Percentiles rank a stretch among this genome's conserved stretches.
These are phyloP conservation scores for Himalopsyche phryganea DNA, from an alignment of 1,140 invertebrate species.

Conservation along the genomic window DNA sequence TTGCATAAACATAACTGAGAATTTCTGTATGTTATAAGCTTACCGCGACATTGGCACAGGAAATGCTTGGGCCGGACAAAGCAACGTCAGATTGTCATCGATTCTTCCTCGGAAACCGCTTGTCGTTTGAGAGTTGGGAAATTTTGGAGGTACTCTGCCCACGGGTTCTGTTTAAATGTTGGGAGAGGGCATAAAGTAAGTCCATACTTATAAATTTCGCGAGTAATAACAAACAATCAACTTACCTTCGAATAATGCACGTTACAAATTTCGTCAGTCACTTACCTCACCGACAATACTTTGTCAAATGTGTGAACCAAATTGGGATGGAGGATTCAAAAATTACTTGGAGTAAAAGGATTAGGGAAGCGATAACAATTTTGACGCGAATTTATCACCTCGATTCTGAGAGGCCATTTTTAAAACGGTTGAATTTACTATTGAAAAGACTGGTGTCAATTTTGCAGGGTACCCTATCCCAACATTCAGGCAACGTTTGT, in stretches of 20 bases:
- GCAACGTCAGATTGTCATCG: conserved; percentile 56
- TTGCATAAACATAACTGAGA: too few species aligned
- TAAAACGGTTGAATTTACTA: conserved; percentile 37
- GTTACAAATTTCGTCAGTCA: not conserved
- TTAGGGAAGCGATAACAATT: conserved; percentile 1
- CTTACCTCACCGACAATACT: not conserved
- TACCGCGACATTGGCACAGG: conserved; percentile 65
- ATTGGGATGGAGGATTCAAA: conserved; percentile 1
- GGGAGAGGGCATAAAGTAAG: conserved; percentile 22
- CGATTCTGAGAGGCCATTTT: not conserved
- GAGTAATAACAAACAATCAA: not conserved
- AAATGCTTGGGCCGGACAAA: conserved; percentile 63
- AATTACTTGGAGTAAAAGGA: not conserved
- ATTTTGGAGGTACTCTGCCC: conserved; percentile 63
- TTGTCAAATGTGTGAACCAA: conserved; percentile 1
- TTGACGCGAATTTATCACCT: not conserved
- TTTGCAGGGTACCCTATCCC: conserved; percentile 92
- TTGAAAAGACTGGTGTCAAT: conserved; percentile 34
- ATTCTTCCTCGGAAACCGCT: conserved; percentile 59
- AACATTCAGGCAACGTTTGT: conserved; percentile 88
- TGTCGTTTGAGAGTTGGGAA: conserved; percentile 61
- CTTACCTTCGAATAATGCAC: conserved; percentile 1
- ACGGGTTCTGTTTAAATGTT: conserved; percentile 56
- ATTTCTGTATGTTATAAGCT: conserved; percentile 21
- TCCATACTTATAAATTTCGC: not conserved